Evolutionary conservation across 2,888 invertebrate species (phyloP).

Genomic region (Cephus spinipes): DNA sequence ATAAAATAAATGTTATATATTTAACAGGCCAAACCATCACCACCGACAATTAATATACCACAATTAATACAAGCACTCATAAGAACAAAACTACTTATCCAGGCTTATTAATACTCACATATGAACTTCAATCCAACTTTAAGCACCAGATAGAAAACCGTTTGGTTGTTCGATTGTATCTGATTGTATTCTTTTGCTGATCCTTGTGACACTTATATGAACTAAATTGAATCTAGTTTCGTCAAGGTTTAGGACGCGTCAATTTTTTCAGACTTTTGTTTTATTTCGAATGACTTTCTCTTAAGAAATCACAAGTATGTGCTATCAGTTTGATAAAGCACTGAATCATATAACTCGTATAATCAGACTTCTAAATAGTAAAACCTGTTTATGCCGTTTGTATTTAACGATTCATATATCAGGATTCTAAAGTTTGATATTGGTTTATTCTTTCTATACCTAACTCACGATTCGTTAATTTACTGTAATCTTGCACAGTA

Average conservation of each 20-base stretch:
- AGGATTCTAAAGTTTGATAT: too few species aligned
- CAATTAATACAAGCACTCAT: not conserved
- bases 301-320: too few species aligned
- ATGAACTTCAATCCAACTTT: not conserved
- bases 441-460: too few species aligned
- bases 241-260: not conserved
- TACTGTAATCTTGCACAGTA: too few species aligned
- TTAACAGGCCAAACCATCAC: not conserved
- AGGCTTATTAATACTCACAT: not conserved
- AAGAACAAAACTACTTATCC: not conserved
- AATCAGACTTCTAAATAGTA: too few species aligned
- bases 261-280: not conserved
- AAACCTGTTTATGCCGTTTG: too few species aligned
- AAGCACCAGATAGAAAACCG: not conserved
- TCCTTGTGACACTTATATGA: not conserved
- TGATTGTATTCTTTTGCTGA: not conserved
- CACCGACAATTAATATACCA: not conserved
- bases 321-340: too few species aligned
- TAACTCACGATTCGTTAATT: too few species aligned
- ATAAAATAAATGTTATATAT: not conserved
- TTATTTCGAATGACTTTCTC: not conserved
- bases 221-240: not conserved
- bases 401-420: too few species aligned
- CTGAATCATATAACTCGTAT: too few species aligned
- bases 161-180: not conserved